Conservation (phyloP, 2,888 invertebrate genomes). For the Drosophila nigritarsus region DNA sequence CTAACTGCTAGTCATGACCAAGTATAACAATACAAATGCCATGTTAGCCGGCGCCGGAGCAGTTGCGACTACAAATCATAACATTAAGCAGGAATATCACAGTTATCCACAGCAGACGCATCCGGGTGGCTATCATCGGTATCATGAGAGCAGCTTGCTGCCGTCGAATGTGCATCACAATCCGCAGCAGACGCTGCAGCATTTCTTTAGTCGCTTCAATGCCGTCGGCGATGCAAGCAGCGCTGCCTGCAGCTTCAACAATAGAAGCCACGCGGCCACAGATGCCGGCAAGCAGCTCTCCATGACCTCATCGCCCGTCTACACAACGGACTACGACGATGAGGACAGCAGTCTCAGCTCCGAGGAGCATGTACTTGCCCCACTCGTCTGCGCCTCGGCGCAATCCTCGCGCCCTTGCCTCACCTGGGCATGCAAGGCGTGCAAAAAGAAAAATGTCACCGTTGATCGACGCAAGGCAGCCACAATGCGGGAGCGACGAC, state of each 20-base stretch:
- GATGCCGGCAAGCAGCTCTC: slow-evolving; percentile 63
- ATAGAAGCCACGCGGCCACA: slow-evolving; percentile 43
- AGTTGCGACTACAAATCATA: slow-evolving; percentile 9
- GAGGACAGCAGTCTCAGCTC: slow-evolving; percentile 84
- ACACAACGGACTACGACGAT: slow-evolving; percentile 84
- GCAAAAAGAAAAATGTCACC: slow-evolving; percentile 97
- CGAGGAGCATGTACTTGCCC: slow-evolving; percentile 85
- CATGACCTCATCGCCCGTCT: slow-evolving; percentile 82
- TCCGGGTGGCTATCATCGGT: slow-evolving; percentile 30
- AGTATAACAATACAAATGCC: slow-evolving; percentile 65
- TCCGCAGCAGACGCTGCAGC: slow-evolving; percentile 77
- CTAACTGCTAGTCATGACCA: slow-evolving; percentile 61
- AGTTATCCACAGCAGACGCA: slow-evolving; percentile 53
- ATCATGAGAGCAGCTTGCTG: slow-evolving; percentile 26
- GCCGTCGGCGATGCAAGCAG: slow-evolving; percentile 70
- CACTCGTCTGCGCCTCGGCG: slow-evolving; percentile 85
- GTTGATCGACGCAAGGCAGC: slow-evolving; percentile 99
- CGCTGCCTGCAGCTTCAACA: slow-evolving; percentile 47
- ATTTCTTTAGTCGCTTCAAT: slow-evolving; percentile 78
- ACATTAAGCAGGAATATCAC: slow-evolving; percentile 72
- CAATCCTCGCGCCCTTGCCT: slow-evolving; percentile 90
- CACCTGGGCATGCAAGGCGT: slow-evolving; percentile 98
- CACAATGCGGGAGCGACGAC: slow-evolving; percentile 95
- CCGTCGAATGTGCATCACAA: slow-evolving; percentile 55
- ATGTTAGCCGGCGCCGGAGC: slow-evolving; percentile 38